Percentiles rank a stretch among this genome's conserved stretches.
phyloP scores from a whole-genome alignment of 2,113 vertebrate genomes.

The Porphyrio hochstetteri region DNA sequence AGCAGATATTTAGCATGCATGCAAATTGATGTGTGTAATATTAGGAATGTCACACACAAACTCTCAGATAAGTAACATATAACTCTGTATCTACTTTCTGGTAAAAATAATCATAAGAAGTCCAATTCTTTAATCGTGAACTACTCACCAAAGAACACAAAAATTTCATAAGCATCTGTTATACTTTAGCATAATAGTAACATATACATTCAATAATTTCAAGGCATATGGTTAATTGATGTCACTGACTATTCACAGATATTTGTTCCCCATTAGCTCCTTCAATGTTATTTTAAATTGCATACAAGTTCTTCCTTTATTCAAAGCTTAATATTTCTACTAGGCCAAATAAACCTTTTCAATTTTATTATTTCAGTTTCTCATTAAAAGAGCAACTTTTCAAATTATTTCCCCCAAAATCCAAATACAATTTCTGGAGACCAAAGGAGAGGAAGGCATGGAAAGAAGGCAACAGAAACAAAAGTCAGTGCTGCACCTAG shows the following conservation, averaged over 20 bases:
- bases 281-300: background rate
- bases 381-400: background rate
- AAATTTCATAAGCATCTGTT: background rate
- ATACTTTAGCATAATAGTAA: no score
- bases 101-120: background rate
- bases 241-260: background rate
- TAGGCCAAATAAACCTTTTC: background rate
- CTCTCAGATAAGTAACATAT: background rate
- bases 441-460: background rate
- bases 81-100: background rate
- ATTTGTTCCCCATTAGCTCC: background rate
- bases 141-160: background rate
- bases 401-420: background rate
- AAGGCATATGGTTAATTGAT: background rate
- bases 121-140: background rate
- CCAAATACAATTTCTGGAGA: background rate
- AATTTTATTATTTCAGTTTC: background rate
- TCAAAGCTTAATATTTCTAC: background rate
- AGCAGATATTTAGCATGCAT: background rate
- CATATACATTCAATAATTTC: background rate
- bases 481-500: background rate
- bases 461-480: background rate
- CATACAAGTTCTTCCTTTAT: background rate
- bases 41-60: background rate
- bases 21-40: no score